Evolutionary conservation across 2,888 invertebrate genomes (phyloP).

Genomic region (Polylopha cassiicola): DNA sequence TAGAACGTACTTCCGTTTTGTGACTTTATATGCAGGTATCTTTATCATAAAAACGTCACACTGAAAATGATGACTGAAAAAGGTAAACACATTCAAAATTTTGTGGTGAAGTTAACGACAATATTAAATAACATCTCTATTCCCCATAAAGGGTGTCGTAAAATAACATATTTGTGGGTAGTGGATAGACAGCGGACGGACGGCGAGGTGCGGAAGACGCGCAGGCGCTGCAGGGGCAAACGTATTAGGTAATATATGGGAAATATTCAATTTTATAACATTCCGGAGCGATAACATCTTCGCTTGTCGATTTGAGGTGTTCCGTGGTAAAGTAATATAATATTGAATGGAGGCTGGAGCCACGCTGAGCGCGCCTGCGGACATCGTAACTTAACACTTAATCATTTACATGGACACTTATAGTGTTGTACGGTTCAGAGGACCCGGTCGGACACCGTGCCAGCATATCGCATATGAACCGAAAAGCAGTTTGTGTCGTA

Average conservation of each 20-base stretch:
- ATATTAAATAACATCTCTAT: constrained; percentile 75
- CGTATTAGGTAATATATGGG: constrained; percentile 56
- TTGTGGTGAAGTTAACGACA: constrained; percentile 67
- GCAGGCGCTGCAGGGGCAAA: constrained; percentile 55
- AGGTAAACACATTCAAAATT: constrained; percentile 45
- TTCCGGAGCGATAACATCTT: constrained; percentile 71
- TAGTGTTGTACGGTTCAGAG: constrained; percentile 44
- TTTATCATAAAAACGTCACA: neutral
- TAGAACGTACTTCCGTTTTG: too few species aligned
- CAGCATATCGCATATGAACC: too few species aligned
- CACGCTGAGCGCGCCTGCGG: constrained; percentile 65
- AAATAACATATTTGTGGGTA: constrained; percentile 40
- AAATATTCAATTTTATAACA: constrained; percentile 76
- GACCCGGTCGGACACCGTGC: constrained; percentile 25
- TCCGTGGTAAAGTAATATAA: constrained; percentile 74
- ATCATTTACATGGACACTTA: constrained; percentile 71
- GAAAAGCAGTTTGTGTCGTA: too few species aligned
- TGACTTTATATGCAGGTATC: too few species aligned
- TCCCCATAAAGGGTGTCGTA: constrained; percentile 63
- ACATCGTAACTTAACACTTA: constrained; percentile 74
- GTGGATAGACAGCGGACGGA: constrained; percentile 30
- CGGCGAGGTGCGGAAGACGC: constrained; percentile 48
- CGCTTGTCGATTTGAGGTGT: constrained; percentile 74
- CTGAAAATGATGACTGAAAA: constrained; percentile 17
- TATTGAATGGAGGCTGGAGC: constrained; percentile 63